These are phyloP conservation scores for Stercorarius parasiticus DNA, from an alignment of 2,113 vertebrate genomes.

Conservation along the genomic window DNA sequence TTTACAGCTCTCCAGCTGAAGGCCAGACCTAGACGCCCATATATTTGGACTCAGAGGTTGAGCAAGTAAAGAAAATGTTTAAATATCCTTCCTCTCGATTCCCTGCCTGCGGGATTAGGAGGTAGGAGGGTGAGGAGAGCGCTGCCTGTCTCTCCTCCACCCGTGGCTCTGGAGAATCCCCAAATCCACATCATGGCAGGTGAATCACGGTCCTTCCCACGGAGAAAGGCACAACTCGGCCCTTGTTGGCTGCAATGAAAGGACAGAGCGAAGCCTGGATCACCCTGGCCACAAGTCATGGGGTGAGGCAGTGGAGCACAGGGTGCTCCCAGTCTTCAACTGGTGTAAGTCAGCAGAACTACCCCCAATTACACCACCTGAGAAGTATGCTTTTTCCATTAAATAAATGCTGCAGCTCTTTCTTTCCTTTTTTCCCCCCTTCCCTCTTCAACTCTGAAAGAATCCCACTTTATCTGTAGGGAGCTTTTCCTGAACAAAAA, in stretches of 20 bases:
- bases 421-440: background rate
- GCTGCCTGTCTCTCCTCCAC: background rate
- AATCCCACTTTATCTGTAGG: slow-evolving; percentile 27
- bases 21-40: background rate
- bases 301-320: background rate
- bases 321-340: background rate
- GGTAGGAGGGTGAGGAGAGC: background rate
- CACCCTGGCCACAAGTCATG: background rate
- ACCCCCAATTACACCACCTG: background rate
- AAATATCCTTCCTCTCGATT: background rate
- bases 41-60: background rate
- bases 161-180: background rate
- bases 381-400: background rate
- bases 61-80: slow-evolving; percentile 2
- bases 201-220: background rate
- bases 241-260: background rate
- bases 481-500: slow-evolving; percentile 23
- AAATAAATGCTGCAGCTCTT: background rate
- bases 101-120: background rate
- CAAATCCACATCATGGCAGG: background rate
- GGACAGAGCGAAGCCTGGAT: background rate
- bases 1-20: slow-evolving; percentile 16
- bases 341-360: background rate
- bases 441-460: background rate
- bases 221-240: background rate